Evolutionary conservation across 2,888 invertebrate genomes (phyloP).

Genomic region (Papilio demoleus): DNA sequence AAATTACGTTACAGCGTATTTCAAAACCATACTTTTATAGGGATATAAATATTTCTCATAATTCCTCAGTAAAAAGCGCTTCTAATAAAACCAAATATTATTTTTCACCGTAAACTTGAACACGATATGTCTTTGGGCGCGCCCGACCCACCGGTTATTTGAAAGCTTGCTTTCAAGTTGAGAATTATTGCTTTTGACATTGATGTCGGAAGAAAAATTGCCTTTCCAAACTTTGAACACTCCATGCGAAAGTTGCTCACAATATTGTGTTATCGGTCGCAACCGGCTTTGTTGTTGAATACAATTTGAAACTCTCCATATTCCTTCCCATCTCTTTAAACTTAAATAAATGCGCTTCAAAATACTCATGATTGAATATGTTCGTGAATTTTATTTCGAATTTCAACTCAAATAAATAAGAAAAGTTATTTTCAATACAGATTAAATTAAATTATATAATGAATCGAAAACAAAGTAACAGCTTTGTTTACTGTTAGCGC

Average conservation of each 20-base stretch:
- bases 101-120: constrained; percentile 11
- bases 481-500: background rate
- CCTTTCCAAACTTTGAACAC: constrained; percentile 57
- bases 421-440: background rate
- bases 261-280: constrained; percentile 50
- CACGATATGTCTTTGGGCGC: constrained; percentile 13
- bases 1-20: background rate
- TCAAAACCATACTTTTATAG: background rate
- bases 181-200: constrained; percentile 72
- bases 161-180: constrained; percentile 54
- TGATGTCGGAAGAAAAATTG: constrained; percentile 73
- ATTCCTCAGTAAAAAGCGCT: background rate
- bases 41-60: background rate
- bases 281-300: constrained; percentile 47
- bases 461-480: background rate
- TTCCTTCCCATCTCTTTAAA: constrained; percentile 1
- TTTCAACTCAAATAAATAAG: background rate
- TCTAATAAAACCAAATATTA: constrained; percentile 8
- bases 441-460: background rate
- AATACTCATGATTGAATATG: background rate
- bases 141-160: constrained; percentile 45
- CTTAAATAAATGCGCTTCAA: background rate
- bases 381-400: background rate
- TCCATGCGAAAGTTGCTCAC: constrained; percentile 47
- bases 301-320: constrained; percentile 43